Conservation (phyloP, 1,140 invertebrate genomes). For the Pogonognathellus flavescens region DNA sequence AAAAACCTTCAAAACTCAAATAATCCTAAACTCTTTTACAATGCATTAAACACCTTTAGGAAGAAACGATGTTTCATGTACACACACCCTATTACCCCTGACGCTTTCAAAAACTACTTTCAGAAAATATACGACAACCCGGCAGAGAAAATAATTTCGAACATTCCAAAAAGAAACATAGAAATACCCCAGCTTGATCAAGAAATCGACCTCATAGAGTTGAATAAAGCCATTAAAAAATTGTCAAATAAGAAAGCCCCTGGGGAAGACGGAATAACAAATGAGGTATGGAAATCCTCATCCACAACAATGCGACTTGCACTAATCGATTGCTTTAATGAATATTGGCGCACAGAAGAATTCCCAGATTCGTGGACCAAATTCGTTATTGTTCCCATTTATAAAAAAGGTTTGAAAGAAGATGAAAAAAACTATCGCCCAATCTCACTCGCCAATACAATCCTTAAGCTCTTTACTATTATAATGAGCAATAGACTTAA, state of each 20-base stretch:
- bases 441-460: conserved; percentile 53
- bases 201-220: conserved; percentile 13
- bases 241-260: conserved; percentile 64
- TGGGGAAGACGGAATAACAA: conserved; percentile 62
- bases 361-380: conserved; percentile 19
- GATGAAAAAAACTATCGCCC: conserved; percentile 52
- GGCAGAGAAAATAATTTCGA: too few relatives aligned
- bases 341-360: background rate
- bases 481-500: conserved; percentile 31
- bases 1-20: background rate
- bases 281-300: conserved; percentile 61
- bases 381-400: conserved; percentile 32
- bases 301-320: background rate
- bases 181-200: background rate
- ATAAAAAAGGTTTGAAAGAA: conserved; percentile 50
- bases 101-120: too few relatives aligned
- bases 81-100: background rate
- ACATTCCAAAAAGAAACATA: too few relatives aligned
- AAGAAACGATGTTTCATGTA: background rate
- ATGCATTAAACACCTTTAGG: background rate
- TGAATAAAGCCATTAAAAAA: conserved; percentile 52
- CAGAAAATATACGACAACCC: too few relatives aligned
- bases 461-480: conserved; percentile 51
- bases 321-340: conserved; percentile 32
- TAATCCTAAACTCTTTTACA: background rate